Evolutionary conservation across 2,113 vertebrate genomes (phyloP).

Genomic region (Neodon shergylaensis): DNA sequence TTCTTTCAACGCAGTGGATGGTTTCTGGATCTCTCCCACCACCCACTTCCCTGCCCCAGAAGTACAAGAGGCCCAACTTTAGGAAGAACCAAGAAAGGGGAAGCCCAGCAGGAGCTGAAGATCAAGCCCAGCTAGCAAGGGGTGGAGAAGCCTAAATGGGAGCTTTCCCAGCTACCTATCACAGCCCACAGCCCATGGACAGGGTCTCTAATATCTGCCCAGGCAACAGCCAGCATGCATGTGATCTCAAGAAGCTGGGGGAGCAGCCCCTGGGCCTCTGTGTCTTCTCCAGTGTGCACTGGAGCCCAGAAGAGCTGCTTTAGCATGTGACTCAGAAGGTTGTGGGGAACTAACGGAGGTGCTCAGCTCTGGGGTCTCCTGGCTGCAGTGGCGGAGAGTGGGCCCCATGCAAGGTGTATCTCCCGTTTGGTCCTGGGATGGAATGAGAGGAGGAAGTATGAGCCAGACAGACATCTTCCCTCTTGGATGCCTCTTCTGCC

Average conservation of each 20-base stretch:
- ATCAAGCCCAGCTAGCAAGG: not conserved
- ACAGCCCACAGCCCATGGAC: not conserved
- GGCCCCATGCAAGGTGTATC: not conserved
- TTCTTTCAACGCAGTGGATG: slow-evolving; percentile 38
- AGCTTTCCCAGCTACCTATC: too few relatives aligned
- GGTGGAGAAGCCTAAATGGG: not conserved
- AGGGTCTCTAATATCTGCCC: not conserved
- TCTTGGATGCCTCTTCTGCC: not conserved
- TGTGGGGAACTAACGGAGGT: not conserved
- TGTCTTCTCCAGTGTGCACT: not conserved
- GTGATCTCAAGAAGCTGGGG: not conserved
- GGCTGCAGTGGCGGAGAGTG: not conserved
- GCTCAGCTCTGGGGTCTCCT: not conserved
- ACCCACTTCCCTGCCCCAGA: not conserved
- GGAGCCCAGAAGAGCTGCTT: not conserved
- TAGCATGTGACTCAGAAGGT: not conserved
- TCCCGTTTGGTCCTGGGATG: not conserved
- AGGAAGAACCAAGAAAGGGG: not conserved
- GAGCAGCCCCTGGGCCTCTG: not conserved
- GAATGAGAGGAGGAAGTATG: not conserved
- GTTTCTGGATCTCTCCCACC: slow-evolving; percentile 21
- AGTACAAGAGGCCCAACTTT: not conserved
- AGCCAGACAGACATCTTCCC: not conserved
- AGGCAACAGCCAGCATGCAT: not conserved
- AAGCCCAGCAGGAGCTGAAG: not conserved